Evolutionary conservation across 1,140 invertebrate genomes (phyloP).

Genomic region (Neodiprion virginianus): DNA sequence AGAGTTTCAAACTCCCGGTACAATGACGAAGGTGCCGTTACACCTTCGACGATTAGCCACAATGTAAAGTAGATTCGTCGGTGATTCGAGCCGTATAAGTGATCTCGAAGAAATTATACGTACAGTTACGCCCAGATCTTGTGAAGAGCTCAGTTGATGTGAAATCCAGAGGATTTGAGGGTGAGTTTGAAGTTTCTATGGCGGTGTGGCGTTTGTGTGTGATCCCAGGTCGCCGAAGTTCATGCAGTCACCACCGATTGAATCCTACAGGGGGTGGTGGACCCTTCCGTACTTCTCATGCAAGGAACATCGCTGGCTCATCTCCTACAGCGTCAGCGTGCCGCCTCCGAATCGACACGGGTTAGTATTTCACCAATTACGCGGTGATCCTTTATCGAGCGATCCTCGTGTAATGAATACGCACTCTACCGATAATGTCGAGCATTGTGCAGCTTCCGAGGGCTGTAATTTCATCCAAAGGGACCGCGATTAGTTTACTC

Average conservation of each 20-base stretch:
- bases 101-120: too few relatives aligned
- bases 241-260: conserved; percentile 69
- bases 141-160: conserved; percentile 10
- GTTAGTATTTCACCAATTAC: conserved; percentile 43
- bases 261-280: conserved; percentile 78
- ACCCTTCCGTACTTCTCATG: conserved; percentile 83
- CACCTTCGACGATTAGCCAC: too few relatives aligned
- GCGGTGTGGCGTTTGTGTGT: conserved; percentile 46
- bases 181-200: conserved; percentile 41
- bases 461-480: too few relatives aligned
- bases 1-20: too few relatives aligned
- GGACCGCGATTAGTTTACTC: too few relatives aligned
- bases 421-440: too few relatives aligned
- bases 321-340: conserved; percentile 80
- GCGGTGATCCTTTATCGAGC: too few relatives aligned
- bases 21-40: too few relatives aligned
- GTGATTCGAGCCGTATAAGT: too few relatives aligned
- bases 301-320: conserved; percentile 72
- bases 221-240: conserved; percentile 72
- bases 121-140: not conserved
- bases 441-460: too few relatives aligned
- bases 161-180: not conserved
- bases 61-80: too few relatives aligned
- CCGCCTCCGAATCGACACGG: conserved; percentile 66
- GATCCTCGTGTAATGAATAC: too few relatives aligned